phyloP scores from a whole-genome alignment of 2,113 vertebrate species.

The Mormyrus lacerda region DNA sequence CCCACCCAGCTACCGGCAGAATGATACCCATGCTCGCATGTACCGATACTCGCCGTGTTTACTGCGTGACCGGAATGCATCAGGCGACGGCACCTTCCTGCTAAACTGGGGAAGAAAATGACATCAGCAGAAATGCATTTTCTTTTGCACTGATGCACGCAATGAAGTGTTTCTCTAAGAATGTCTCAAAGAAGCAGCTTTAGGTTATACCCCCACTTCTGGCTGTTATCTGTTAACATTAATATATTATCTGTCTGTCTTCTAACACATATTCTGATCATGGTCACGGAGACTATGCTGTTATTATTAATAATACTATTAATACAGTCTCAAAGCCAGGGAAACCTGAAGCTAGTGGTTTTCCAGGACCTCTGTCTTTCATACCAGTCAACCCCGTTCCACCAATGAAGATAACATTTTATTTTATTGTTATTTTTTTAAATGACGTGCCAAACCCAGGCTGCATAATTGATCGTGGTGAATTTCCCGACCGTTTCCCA shows the following conservation, averaged over 20 bases:
- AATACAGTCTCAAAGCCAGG: neutral
- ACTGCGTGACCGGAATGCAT: neutral
- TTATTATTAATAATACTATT: neutral
- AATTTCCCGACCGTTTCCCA: neutral
- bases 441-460: neutral
- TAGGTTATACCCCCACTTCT: neutral
- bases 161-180: neutral
- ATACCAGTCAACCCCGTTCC: neutral
- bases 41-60: neutral
- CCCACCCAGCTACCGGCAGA: neutral
- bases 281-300: neutral
- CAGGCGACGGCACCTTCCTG: neutral
- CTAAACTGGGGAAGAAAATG: neutral
- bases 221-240: neutral
- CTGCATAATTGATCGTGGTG: neutral
- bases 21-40: neutral
- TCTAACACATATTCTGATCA: neutral
- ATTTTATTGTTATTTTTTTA: neutral
- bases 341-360: neutral
- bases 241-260: neutral
- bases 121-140: neutral
- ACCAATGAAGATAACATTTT: neutral
- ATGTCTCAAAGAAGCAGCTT: neutral
- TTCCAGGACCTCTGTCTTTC: neutral
- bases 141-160: neutral